Evolutionary conservation across 2,888 invertebrate species (phyloP).

Genomic region (Parnassius orleans): DNA sequence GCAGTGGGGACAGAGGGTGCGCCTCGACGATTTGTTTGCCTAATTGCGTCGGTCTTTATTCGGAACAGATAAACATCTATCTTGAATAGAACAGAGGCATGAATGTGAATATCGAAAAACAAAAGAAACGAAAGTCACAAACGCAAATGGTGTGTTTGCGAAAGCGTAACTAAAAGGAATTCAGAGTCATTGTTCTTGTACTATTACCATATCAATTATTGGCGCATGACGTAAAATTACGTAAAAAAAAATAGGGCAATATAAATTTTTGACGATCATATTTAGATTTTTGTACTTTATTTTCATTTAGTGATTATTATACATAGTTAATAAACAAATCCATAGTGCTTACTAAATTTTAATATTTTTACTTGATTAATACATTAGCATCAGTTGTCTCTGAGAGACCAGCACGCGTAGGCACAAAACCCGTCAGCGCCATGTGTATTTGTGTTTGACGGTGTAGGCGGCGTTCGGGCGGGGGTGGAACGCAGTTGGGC

Average conservation of each 20-base stretch:
- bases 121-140: constrained; percentile 18
- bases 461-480: constrained; percentile 38
- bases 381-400: constrained; percentile 13
- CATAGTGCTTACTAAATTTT: no score
- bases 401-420: constrained; percentile 33
- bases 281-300: no score
- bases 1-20: constrained; percentile 35
- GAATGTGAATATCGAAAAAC: constrained; percentile 16
- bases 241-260: no score
- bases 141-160: constrained; percentile 11
- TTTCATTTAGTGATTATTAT: no score
- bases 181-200: neutral
- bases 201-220: no score
- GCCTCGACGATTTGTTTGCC: constrained; percentile 24
- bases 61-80: constrained; percentile 10
- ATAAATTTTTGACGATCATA: no score
- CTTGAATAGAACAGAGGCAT: constrained; percentile 4
- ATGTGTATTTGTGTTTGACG: constrained; percentile 37
- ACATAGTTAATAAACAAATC: no score
- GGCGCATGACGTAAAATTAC: no score
- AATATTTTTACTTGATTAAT: no score
- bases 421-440: constrained; percentile 34
- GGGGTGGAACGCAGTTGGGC: constrained; percentile 42
- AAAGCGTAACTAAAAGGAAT: constrained; percentile 2
- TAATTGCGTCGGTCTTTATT: constrained; percentile 22